phyloP scores from a whole-genome alignment of 1,140 invertebrate species.

The Maconellicoccus hirsutus region DNA sequence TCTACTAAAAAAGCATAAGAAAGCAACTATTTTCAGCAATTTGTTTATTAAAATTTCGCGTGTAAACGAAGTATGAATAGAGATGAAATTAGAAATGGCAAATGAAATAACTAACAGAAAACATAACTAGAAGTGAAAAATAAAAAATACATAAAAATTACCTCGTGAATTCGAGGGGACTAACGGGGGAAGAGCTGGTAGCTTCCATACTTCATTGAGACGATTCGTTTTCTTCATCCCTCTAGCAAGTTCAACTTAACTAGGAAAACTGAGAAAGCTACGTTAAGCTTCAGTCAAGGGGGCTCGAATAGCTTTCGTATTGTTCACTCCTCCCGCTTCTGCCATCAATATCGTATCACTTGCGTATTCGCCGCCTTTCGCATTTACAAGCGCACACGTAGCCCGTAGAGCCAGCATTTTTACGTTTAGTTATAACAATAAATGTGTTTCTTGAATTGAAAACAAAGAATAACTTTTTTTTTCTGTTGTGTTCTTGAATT shows the following conservation, averaged over 20 bases:
- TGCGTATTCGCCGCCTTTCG: not conserved
- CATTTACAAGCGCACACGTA: not conserved
- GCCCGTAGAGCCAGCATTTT: not conserved
- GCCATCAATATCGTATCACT: not conserved
- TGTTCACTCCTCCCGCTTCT: not conserved
- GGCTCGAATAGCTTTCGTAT: not conserved
- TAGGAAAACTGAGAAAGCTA: conserved; percentile 8
- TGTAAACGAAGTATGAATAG: not conserved
- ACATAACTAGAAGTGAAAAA: not conserved
- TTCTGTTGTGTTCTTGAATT: not conserved
- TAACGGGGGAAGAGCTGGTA: conserved; percentile 6
- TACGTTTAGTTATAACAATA: not conserved
- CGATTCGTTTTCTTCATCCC: not conserved
- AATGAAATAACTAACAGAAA: not conserved
- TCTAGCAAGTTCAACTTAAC: conserved; percentile 8
- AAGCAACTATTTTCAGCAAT: too few species aligned
- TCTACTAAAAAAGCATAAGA: too few species aligned
- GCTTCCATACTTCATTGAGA: not conserved
- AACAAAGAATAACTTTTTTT: not conserved
- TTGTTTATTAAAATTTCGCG: too few species aligned
- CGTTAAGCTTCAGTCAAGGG: not conserved
- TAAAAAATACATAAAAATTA: not conserved
- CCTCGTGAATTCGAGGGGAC: conserved; percentile 6
- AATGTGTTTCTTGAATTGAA: not conserved
- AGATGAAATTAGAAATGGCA: not conserved